Evolutionary conservation across 2,113 vertebrate genomes (phyloP).

Genomic region (Istiophorus platypterus): DNA sequence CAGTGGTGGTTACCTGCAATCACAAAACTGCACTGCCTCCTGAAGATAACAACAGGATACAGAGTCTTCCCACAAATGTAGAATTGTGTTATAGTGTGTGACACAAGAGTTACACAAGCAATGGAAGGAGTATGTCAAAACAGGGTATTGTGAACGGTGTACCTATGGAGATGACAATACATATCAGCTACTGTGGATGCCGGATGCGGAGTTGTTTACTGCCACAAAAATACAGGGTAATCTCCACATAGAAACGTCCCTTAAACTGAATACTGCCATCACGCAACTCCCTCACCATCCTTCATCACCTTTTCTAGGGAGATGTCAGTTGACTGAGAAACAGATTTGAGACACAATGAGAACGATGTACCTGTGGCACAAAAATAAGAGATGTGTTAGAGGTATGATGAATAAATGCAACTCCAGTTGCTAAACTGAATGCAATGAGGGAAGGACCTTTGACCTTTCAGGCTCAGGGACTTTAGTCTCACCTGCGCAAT

Average conservation of each 20-base stretch:
- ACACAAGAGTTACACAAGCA: slow-evolving; percentile 47
- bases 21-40: slow-evolving; percentile 32
- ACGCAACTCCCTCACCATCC: background rate
- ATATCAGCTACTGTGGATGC: background rate
- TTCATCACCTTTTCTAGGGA: background rate
- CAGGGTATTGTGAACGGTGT: background rate
- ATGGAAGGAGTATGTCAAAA: slow-evolving; percentile 46
- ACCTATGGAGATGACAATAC: background rate
- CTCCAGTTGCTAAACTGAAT: background rate
- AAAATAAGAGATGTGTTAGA: background rate
- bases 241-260: slow-evolving; percentile 22
- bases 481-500: slow-evolving; percentile 28
- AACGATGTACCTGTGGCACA: background rate
- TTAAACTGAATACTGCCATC: slow-evolving; percentile 11
- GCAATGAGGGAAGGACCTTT: slow-evolving; percentile 15
- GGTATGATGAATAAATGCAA: slow-evolving; percentile 3
- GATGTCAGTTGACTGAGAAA: background rate
- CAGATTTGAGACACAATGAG: background rate
- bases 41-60: slow-evolving; percentile 36
- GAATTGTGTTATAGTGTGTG: slow-evolving; percentile 26
- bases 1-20: slow-evolving; percentile 58
- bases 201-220: background rate
- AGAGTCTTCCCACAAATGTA: slow-evolving; percentile 6
- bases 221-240: slow-evolving; percentile 19
- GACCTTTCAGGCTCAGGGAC: background rate